phyloP scores from a whole-genome alignment of 2,888 invertebrate species.

The Calliopum simillimum region DNA sequence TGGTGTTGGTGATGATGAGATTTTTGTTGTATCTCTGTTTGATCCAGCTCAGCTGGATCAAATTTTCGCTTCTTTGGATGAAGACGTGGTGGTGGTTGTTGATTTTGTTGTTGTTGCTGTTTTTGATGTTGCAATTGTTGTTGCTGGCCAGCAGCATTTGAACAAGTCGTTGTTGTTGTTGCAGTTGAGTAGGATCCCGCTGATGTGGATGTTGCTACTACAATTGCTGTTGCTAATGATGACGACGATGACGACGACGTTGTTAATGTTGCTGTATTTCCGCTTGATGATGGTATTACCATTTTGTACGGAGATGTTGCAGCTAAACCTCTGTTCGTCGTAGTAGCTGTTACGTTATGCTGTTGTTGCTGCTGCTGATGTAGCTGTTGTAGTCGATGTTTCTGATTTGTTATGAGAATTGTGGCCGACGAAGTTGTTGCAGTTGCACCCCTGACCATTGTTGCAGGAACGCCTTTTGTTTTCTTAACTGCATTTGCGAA shows the following conservation, averaged over 20 bases:
- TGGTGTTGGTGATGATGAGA: slow-evolving; percentile 44
- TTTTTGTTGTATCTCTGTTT: slow-evolving; percentile 54
- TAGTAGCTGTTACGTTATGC: slow-evolving; percentile 68
- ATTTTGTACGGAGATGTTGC: slow-evolving; percentile 55
- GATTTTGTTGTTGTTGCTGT: slow-evolving; percentile 69
- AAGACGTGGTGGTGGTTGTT: slow-evolving; percentile 70
- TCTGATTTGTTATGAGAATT: slow-evolving; percentile 53
- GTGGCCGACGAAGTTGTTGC: slow-evolving; percentile 54
- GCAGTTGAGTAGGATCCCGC: slow-evolving; percentile 58
- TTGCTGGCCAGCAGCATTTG: slow-evolving; percentile 49
- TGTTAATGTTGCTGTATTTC: slow-evolving; percentile 71
- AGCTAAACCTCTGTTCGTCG: slow-evolving; percentile 51
- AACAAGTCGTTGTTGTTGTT: slow-evolving; percentile 67
- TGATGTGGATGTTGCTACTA: slow-evolving; percentile 69
- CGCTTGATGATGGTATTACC: slow-evolving; percentile 69
- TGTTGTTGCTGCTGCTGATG: slow-evolving; percentile 46
- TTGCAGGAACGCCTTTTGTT: slow-evolving; percentile 26
- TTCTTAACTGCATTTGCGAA: slow-evolving; percentile 39
- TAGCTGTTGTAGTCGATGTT: slow-evolving; percentile 38
- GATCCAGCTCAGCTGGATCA: slow-evolving; percentile 66
- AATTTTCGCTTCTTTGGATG: slow-evolving; percentile 89
- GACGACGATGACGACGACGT: slow-evolving; percentile 73
- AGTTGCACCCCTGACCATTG: slow-evolving; percentile 57
- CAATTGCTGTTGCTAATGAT: slow-evolving; percentile 61
- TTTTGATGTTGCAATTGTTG: slow-evolving; percentile 55